Base-by-base conservation (phyloP, 2,113 vertebrate species). In the Ictalurus furcatus region DNA sequence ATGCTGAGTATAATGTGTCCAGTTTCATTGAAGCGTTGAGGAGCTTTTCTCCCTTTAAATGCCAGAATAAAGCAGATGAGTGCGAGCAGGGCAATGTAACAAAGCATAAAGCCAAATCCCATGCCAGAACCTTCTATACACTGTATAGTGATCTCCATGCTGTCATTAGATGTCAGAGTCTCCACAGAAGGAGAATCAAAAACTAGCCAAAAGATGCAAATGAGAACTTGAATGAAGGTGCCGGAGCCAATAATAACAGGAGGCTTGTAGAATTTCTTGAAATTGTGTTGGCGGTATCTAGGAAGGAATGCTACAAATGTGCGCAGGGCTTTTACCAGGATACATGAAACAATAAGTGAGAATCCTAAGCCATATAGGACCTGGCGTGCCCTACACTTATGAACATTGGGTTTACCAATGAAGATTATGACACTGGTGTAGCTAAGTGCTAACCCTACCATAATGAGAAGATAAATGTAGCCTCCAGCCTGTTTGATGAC, bases 1-100 rank as follows among this genome's bases (percentile, higher is more conserved):
- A 95, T 94, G 88, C 93, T 94, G 67, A 94, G 94, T 67, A 93
- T 94, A 82, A 94, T 94, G 88, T 92, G 91, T 28, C 93, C 91
- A 2, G 94, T 92, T 87, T 94, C 94, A 37, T 94, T 95, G 88
- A 93, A 95, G 59, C 90, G 92, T 0, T 93, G 92, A 5, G 94
- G 94, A 17, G 93, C 90, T 85, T 94, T 94, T 76, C 93, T 90
- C 4, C 92, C 92, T 85, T 93, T 94, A 63, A 92, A 93, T 44
- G 94, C 94, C 73, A 95, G 63, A 25, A 94, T 61, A 80, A 95
- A 94, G 84, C 94, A 94, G 61, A 92, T 86, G 6, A 92, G 87
- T 2, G 93, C 92, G 11, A 95, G 91, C 34, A 94, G 73, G 9
- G 88, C 92, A 6, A 92, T 93, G 89, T 94, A 94, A n/a, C 91